phyloP scores from a whole-genome alignment of 1,140 invertebrate genomes.

The Drosophila oshimai region DNA sequence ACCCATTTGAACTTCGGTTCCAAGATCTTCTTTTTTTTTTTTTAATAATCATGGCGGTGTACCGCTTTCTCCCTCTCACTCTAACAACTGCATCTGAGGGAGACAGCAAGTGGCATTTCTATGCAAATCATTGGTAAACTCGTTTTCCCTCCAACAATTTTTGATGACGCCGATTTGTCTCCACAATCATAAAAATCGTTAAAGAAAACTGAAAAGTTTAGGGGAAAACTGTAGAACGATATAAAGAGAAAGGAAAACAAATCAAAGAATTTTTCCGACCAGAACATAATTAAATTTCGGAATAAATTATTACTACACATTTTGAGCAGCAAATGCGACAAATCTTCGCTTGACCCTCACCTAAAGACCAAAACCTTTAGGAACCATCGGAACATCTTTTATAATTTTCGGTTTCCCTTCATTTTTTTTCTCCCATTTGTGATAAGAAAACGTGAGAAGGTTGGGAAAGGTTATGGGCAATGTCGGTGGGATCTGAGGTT shows the following conservation, averaged over 20 bases:
- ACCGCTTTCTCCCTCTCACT: neutral
- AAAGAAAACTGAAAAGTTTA: constrained; percentile 5
- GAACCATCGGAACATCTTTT: constrained; percentile 36
- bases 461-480: constrained; percentile 44
- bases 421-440: constrained; percentile 21
- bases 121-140: constrained; percentile 61
- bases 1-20: neutral
- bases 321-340: constrained; percentile 55
- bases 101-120: constrained; percentile 59
- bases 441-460: constrained; percentile 57
- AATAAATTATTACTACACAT: constrained; percentile 76
- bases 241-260: constrained; percentile 27
- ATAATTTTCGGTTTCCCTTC: constrained; percentile 32
- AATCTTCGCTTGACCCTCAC: constrained; percentile 45
- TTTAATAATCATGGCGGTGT: constrained; percentile 32
- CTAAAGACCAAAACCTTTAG: neutral
- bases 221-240: constrained; percentile 13
- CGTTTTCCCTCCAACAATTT: constrained; percentile 54
- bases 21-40: constrained; percentile 1
- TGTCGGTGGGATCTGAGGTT: constrained; percentile 39
- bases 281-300: constrained; percentile 68
- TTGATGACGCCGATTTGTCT: constrained; percentile 80
- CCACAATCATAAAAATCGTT: constrained; percentile 67
- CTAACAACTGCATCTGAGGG: constrained; percentile 15
- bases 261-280: constrained; percentile 48